Conservation (phyloP, 2,888 invertebrate species). For the Lordiphosa fenestrarum region DNA sequence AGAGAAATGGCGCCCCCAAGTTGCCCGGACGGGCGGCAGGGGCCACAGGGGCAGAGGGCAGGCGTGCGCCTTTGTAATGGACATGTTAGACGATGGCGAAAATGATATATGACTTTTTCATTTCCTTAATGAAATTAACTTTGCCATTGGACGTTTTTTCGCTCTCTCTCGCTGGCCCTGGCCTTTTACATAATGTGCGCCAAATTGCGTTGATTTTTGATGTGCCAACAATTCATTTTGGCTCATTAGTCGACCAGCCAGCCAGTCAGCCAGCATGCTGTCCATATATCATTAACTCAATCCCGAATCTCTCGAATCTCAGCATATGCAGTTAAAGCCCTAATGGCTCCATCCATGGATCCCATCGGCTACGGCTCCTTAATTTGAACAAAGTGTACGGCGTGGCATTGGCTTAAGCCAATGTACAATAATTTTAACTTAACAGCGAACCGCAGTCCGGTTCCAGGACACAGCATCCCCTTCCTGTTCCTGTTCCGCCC, state of each 20-base stretch:
- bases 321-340: slow-evolving; percentile 41
- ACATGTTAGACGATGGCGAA: slow-evolving; percentile 70
- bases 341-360: slow-evolving; percentile 22
- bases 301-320: slow-evolving; percentile 20
- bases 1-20: slow-evolving; percentile 28
- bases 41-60: slow-evolving; percentile 22
- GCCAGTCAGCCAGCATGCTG: slow-evolving; percentile 49
- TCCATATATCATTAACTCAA: slow-evolving; percentile 62
- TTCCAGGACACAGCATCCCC: not conserved
- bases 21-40: slow-evolving; percentile 29
- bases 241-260: slow-evolving; percentile 65
- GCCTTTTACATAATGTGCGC: slow-evolving; percentile 62
- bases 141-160: slow-evolving; percentile 37
- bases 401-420: slow-evolving; percentile 28
- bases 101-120: slow-evolving; percentile 74
- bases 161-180: slow-evolving; percentile 18
- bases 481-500: not conserved
- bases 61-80: slow-evolving; percentile 61
- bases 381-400: slow-evolving; percentile 11
- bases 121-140: slow-evolving; percentile 75
- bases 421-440: slow-evolving; percentile 49
- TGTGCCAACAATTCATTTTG: slow-evolving; percentile 71
- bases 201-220: slow-evolving; percentile 71
- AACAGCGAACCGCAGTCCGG: slow-evolving; percentile 19
- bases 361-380: slow-evolving; percentile 3